phyloP scores from a whole-genome alignment of 2,888 invertebrate genomes.

The Eulithis prunata region DNA sequence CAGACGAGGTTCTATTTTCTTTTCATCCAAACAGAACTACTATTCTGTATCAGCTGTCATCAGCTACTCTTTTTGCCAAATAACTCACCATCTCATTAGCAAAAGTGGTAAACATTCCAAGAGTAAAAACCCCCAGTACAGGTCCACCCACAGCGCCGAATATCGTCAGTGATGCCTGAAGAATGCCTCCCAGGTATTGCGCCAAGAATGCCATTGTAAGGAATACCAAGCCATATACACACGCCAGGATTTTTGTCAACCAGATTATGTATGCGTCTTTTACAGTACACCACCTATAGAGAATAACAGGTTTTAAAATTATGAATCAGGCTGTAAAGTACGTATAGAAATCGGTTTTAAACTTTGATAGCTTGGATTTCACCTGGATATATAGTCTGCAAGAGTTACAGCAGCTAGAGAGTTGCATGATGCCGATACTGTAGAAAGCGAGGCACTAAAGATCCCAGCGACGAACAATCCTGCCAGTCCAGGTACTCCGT shows the following conservation, averaged over 20 bases:
- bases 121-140: conserved; percentile 91
- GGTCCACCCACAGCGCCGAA: conserved; percentile 96
- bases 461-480: conserved; percentile 96
- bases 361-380: not conserved
- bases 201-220: conserved; percentile 93
- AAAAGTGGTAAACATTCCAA: conserved; percentile 92
- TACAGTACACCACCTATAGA: conserved; percentile 65
- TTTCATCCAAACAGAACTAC: not conserved
- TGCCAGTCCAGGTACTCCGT: conserved; percentile 88
- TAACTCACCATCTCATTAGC: conserved; percentile 87
- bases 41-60: too few species aligned
- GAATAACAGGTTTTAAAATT: not conserved
- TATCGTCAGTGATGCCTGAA: conserved; percentile 93
- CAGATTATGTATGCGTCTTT: conserved; percentile 70
- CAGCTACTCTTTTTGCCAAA: too few species aligned
- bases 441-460: conserved; percentile 95
- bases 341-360: too few species aligned
- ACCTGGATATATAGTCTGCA: conserved; percentile 90
- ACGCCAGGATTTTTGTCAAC: conserved; percentile 88
- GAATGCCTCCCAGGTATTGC: conserved; percentile 91
- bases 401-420: conserved; percentile 95
- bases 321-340: too few species aligned
- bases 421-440: conserved; percentile 95
- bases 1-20: not conserved
- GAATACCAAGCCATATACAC: conserved; percentile 89